A percentile compares a stretch with the other conserved stretches of the same genome.
Evolutionary conservation across 2,113 vertebrate species (phyloP).

Genomic region (Neodontobutis hainanensis): DNA sequence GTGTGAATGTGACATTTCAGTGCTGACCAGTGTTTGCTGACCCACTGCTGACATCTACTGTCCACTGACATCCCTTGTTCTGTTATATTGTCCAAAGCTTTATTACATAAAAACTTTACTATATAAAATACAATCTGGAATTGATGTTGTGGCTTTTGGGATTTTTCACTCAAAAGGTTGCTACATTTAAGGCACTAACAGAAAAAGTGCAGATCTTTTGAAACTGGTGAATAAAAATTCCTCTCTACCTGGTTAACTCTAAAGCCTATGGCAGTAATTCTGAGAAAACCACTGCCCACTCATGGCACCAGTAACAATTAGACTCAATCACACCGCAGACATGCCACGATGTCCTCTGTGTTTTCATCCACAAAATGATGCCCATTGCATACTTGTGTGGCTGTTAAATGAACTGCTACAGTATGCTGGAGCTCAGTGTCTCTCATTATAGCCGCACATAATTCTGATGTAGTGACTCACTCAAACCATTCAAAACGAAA

Average conservation of each 20-base stretch:
- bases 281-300: conserved; percentile 26
- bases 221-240: too few relatives aligned
- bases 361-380: conserved; percentile 54
- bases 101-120: too few relatives aligned
- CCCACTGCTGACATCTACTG: conserved; percentile 81
- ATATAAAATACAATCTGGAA: too few relatives aligned
- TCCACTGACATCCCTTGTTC: conserved; percentile 46
- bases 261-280: conserved; percentile 2
- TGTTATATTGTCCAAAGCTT: conserved; percentile 1
- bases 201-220: background rate
- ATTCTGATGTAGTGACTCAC: conserved; percentile 69
- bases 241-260: background rate
- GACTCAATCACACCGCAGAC: conserved; percentile 45
- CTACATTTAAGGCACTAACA: background rate
- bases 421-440: conserved; percentile 39
- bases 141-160: background rate
- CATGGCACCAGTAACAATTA: conserved; percentile 53
- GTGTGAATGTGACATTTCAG: background rate
- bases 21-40: conserved; percentile 33
- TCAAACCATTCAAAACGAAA: conserved; percentile 12
- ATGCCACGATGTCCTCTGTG: conserved; percentile 37
- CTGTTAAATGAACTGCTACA: conserved; percentile 54
- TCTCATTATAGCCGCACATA: conserved; percentile 61
- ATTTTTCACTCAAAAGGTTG: background rate
- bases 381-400: conserved; percentile 60